phyloP scores from a whole-genome alignment of 2,113 vertebrate genomes.

The Sarotherodon lohbergeri region DNA sequence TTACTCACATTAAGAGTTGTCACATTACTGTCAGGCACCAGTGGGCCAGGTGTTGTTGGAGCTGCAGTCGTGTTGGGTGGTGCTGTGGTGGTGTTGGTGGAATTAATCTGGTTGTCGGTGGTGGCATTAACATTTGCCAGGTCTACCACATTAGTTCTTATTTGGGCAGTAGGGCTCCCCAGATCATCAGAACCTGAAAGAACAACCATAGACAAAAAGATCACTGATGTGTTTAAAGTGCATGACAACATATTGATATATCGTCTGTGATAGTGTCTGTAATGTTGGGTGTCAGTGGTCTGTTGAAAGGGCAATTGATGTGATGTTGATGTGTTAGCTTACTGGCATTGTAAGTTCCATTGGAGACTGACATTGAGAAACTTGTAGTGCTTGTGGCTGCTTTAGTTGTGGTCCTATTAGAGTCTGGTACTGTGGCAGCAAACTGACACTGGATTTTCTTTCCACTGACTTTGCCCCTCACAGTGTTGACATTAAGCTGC shows the following conservation, averaged over 20 bases:
- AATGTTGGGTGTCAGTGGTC: background rate
- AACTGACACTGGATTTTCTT: too few relatives aligned
- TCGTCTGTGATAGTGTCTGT: background rate
- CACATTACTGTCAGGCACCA: background rate
- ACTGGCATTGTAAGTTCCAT: background rate
- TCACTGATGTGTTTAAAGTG: background rate
- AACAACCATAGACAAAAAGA: background rate
- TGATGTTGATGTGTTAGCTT: background rate
- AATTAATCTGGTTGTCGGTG: rapidly evolving
- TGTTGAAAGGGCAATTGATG: background rate
- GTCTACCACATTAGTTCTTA: rapidly evolving
- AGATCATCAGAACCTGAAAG: background rate
- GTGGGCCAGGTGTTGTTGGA: background rate
- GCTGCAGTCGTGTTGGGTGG: background rate
- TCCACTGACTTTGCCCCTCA: too few relatives aligned
- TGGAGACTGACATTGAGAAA: background rate
- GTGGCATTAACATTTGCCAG: background rate
- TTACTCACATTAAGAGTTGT: background rate
- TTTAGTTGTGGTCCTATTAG: too few relatives aligned
- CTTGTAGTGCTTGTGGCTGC: too few relatives aligned
- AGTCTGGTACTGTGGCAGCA: too few relatives aligned
- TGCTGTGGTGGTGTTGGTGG: too few relatives aligned
- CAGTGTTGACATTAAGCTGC: too few relatives aligned
- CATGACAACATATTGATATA: background rate
- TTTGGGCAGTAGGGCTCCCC: rapidly evolving